phyloP scores from a whole-genome alignment of 2,888 invertebrate genomes.

The Griposia aprilina region DNA sequence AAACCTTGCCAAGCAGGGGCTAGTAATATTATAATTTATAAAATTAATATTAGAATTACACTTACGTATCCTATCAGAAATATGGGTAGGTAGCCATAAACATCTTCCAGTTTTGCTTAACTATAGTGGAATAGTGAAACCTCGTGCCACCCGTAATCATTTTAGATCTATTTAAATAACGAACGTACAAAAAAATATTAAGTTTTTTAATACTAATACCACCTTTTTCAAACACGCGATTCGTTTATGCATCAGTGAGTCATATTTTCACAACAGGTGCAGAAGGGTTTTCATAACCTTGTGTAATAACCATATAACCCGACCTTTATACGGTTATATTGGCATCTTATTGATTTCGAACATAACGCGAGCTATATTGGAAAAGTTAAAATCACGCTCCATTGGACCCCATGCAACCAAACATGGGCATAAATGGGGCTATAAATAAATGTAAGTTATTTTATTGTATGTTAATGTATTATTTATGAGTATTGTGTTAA shows the following conservation, averaged over 20 bases:
- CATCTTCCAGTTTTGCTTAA: conserved; percentile 5
- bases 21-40: neutral
- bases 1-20: too few relatives aligned
- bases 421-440: neutral
- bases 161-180: conserved; percentile 28
- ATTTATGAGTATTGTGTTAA: conserved; percentile 31
- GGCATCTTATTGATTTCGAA: conserved; percentile 41
- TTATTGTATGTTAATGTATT: neutral
- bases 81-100: neutral
- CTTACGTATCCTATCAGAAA: neutral
- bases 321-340: conserved; percentile 49
- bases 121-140: neutral
- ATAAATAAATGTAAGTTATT: conserved; percentile 28
- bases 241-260: conserved; percentile 41
- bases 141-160: conserved; percentile 10
- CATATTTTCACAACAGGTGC: conserved; percentile 46
- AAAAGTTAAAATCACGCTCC: conserved; percentile 30
- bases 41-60: neutral
- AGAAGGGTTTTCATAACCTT: conserved; percentile 45
- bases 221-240: conserved; percentile 35
- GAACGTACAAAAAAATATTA: neutral
- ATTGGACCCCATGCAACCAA: neutral
- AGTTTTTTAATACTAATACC: neutral
- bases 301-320: conserved; percentile 27
- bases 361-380: conserved; percentile 30